Evolutionary conservation across 2,113 vertebrate species (phyloP).

Genomic region (Phalacrocorax brasilianus): DNA sequence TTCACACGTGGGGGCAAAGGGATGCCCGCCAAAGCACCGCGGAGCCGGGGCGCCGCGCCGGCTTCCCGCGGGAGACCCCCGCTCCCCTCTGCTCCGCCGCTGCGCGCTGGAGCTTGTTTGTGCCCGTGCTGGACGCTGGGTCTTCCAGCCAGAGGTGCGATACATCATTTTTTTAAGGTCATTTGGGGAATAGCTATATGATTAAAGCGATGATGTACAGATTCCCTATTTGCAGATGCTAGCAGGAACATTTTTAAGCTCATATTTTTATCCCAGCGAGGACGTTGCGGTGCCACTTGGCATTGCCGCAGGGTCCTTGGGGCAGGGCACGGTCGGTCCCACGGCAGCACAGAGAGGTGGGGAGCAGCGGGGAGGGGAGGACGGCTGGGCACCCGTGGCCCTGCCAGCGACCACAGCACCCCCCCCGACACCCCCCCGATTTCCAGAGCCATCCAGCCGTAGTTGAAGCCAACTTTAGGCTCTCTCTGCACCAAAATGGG

Average conservation of each 20-base stretch:
- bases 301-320: background rate
- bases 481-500: fast-evolving
- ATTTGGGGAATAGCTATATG: background rate
- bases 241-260: background rate
- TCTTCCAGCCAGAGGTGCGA: background rate
- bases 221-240: background rate
- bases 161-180: background rate
- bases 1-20: fast-evolving
- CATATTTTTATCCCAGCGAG: fast-evolving
- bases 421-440: fast-evolving
- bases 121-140: background rate
- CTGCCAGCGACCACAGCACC: background rate
- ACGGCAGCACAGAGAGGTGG: background rate
- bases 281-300: too few relatives aligned
- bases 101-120: background rate
- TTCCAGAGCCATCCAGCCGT: background rate
- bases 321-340: background rate
- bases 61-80: fast-evolving
- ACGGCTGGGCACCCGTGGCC: fast-evolving
- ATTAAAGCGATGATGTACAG: background rate
- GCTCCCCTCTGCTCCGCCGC: background rate
- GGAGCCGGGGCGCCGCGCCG: background rate
- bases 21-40: fast-evolving
- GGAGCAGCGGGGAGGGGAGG: background rate
- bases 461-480: background rate